Percentiles rank a stretch among this genome's conserved stretches.
Conservation (phyloP, 2,113 vertebrate species). For the Heterotilapia buettikoferi region DNA sequence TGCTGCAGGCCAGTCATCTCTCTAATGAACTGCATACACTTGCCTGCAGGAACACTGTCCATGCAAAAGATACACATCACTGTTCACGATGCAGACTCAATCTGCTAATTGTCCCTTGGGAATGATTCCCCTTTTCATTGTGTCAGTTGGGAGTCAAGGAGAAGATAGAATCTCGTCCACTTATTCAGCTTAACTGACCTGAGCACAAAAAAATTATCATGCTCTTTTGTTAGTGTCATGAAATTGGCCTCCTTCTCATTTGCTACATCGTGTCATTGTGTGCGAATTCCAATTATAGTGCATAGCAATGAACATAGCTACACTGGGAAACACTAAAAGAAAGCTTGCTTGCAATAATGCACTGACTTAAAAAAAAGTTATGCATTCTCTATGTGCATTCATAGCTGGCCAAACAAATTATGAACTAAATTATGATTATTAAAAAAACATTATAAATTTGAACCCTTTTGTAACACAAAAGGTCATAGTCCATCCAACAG, state of each 20-base stretch:
- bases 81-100: conserved; percentile 5
- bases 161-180: conserved; percentile 32
- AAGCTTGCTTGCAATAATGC: background rate
- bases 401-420: background rate
- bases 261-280: background rate
- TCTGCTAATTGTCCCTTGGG: conserved; percentile 63
- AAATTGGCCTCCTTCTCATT: conserved; percentile 33
- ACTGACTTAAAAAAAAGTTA: background rate
- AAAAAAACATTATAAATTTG: background rate
- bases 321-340: background rate
- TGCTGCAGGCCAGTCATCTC: conserved; percentile 59
- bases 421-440: background rate
- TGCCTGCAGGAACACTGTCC: conserved; percentile 47
- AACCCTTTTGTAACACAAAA: background rate
- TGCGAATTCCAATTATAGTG: background rate
- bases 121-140: conserved; percentile 45
- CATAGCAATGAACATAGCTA: conserved; percentile 16
- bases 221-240: conserved; percentile 38
- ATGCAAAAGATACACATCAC: conserved; percentile 51
- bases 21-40: conserved; percentile 61
- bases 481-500: background rate
- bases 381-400: background rate
- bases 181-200: conserved; percentile 20
- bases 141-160: conserved; percentile 68
- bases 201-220: conserved; percentile 24